Evolutionary conservation across 2,888 invertebrate species (phyloP).

Genomic region (Thymelicus sylvestris): DNA sequence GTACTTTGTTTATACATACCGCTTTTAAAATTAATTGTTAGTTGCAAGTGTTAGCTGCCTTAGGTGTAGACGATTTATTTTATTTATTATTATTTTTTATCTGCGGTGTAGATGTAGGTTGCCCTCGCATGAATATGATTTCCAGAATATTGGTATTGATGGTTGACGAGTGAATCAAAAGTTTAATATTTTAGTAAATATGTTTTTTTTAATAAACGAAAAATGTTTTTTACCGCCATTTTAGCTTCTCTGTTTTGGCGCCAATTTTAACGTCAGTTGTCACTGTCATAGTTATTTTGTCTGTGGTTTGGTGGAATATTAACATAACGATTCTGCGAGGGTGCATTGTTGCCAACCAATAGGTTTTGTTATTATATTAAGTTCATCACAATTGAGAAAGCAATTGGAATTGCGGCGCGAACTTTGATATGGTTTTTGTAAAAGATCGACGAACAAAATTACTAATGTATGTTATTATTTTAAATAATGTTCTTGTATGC

Average conservation of each 20-base stretch:
- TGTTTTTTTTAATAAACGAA: no score
- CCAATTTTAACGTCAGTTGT: not conserved
- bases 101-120: conserved; percentile 29
- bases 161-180: not conserved
- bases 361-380: conserved; percentile 42
- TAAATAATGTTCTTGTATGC: not conserved
- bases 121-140: conserved; percentile 19
- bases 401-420: conserved; percentile 8
- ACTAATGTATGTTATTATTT: not conserved
- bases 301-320: no score
- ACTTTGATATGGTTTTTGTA: not conserved
- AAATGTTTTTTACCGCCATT: not conserved
- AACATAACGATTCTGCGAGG: conserved; percentile 31
- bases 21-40: conserved; percentile 35
- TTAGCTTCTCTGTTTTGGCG: not conserved
- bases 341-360: conserved; percentile 38
- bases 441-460: not conserved
- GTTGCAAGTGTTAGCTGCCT: conserved; percentile 27
- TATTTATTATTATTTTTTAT: conserved; percentile 39
- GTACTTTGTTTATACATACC: conserved; percentile 20
- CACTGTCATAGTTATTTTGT: not conserved
- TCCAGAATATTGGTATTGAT: not conserved
- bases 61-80: conserved; percentile 31
- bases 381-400: conserved; percentile 39
- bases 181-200: not conserved